Evolutionary conservation across 1,140 invertebrate species (phyloP).

Genomic region (Lordiphosa mommai): DNA sequence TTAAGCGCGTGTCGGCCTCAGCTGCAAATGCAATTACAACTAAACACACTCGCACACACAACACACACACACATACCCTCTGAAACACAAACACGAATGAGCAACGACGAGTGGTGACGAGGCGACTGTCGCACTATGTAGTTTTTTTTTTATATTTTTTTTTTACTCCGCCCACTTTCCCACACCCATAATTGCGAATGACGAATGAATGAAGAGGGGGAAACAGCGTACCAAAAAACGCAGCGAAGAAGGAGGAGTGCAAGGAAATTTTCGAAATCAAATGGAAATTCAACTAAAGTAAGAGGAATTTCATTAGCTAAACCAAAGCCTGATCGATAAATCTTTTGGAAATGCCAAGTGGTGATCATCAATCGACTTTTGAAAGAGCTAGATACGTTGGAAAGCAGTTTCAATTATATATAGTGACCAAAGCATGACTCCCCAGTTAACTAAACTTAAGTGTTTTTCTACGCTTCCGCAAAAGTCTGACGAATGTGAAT

Average conservation of each 20-base stretch:
- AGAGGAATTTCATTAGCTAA: too few relatives aligned
- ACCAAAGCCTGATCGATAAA: too few relatives aligned
- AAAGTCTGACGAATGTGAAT: too few relatives aligned
- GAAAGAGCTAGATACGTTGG: too few relatives aligned
- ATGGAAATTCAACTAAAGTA: too few relatives aligned
- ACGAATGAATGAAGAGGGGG: slow-evolving; percentile 21
- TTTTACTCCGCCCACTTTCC: slow-evolving; percentile 50
- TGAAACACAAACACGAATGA: background rate
- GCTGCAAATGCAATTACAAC: slow-evolving; percentile 71
- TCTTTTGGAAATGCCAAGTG: too few relatives aligned
- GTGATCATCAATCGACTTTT: too few relatives aligned
- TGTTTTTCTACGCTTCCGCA: too few relatives aligned
- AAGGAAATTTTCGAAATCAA: too few relatives aligned
- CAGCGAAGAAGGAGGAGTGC: background rate
- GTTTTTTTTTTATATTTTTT: slow-evolving; percentile 12
- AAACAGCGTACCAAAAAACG: background rate
- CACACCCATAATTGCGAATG: slow-evolving; percentile 48
- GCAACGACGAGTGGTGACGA: background rate
- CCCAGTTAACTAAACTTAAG: too few relatives aligned
- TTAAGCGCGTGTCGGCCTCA: slow-evolving; percentile 62
- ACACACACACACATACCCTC: slow-evolving; percentile 19
- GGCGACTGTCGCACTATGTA: slow-evolving; percentile 10
- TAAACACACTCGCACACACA: slow-evolving; percentile 32
- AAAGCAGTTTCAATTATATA: too few relatives aligned
- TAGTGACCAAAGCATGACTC: too few relatives aligned